Evolutionary conservation across 2,797 vertebrate species (phyloP).

Genomic region (Notoglanidium macrostoma): DNA sequence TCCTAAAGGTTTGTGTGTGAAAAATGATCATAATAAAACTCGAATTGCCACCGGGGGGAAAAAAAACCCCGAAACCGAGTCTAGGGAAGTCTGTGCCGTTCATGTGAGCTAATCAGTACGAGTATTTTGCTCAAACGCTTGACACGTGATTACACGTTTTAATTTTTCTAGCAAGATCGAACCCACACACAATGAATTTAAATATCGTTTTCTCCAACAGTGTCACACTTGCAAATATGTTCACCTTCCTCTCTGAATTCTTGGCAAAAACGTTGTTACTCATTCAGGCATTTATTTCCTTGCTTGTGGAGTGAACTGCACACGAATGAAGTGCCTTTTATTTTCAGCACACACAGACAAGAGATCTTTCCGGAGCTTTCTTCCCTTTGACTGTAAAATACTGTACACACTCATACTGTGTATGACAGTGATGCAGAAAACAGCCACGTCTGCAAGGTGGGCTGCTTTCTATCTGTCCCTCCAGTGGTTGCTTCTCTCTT

Average conservation of each 20-base stretch:
- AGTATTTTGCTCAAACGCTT: neutral
- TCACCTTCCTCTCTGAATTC: neutral
- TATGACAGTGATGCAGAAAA: neutral
- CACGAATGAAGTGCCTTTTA: neutral
- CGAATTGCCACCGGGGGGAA: neutral
- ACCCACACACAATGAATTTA: too few species aligned
- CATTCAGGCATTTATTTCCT: neutral
- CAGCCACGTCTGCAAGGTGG: neutral
- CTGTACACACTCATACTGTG: neutral
- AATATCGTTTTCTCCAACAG: too few species aligned
- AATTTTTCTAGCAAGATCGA: too few species aligned
- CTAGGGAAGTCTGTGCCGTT: neutral
- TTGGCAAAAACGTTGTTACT: neutral
- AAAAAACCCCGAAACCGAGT: too few species aligned
- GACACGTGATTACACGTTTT: neutral
- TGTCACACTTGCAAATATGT: too few species aligned
- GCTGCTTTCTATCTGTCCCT: constrained; percentile 61
- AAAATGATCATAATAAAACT: neutral
- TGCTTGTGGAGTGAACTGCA: neutral
- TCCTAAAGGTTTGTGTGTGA: too few species aligned
- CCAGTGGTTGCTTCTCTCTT: constrained; percentile 61
- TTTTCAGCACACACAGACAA: neutral
- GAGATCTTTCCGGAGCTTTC: neutral
- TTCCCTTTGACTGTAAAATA: neutral
- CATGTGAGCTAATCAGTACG: neutral